Percentiles rank a stretch among this genome's conserved stretches.
phyloP scores from a whole-genome alignment of 2,797 vertebrate species.

The Ptychadena robeensis region DNA sequence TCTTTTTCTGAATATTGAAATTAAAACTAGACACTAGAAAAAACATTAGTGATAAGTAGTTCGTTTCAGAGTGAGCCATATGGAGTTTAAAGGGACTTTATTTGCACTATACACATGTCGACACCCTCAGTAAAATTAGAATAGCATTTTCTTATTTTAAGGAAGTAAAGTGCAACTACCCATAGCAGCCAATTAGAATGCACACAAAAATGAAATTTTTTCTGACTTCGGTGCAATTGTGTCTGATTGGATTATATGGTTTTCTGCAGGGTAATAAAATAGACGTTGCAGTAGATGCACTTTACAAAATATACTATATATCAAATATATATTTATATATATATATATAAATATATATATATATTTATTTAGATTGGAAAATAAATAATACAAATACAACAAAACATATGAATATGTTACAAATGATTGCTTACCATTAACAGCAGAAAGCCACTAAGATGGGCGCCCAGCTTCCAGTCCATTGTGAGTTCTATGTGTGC shows the following conservation, averaged over 20 bases:
- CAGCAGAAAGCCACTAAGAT: slow-evolving; percentile 70
- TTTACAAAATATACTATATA: no score
- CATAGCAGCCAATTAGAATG: background rate
- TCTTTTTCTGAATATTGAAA: background rate
- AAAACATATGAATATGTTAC: background rate
- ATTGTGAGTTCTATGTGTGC: slow-evolving; percentile 68
- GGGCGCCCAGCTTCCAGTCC: slow-evolving; percentile 76
- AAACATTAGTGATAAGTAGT: background rate
- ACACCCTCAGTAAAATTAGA: background rate
- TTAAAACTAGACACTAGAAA: background rate
- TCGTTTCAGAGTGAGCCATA: background rate
- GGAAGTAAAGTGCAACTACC: background rate
- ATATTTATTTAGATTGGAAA: no score
- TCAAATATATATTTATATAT: no score
- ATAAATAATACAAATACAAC: no score
- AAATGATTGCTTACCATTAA: slow-evolving; percentile 73
- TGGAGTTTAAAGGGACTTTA: background rate
- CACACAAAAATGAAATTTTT: no score
- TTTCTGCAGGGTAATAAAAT: no score
- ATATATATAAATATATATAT: no score
- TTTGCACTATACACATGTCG: background rate
- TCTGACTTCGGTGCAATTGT: background rate
- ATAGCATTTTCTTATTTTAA: background rate
- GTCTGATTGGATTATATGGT: background rate
- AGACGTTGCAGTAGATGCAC: no score